Evolutionary conservation across 64 coral and sea anemone genomes (phyloP).

Genomic region (Dendronephthya gigantea): DNA sequence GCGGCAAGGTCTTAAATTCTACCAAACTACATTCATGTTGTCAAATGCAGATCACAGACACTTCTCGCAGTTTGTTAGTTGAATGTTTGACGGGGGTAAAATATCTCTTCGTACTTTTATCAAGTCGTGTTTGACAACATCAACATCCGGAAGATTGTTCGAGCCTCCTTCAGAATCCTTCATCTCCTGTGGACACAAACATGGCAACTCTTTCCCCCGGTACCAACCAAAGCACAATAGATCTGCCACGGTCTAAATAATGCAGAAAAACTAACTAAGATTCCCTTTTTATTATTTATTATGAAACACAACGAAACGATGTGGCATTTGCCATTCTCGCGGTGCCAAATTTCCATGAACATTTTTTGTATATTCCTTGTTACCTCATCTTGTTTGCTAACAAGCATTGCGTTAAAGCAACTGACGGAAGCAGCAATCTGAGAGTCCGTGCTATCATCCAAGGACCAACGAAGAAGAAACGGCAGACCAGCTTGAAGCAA

Average conservation of each 20-base stretch:
- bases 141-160: slow-evolving; percentile 48
- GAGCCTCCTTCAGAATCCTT: slow-evolving; percentile 30
- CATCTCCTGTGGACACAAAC: slow-evolving; percentile 23
- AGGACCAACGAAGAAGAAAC: slow-evolving; percentile 85
- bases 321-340: too few relatives aligned
- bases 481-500: slow-evolving; percentile 70
- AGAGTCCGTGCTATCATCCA: slow-evolving; percentile 69
- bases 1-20: too few relatives aligned
- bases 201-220: slow-evolving; percentile 53
- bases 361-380: not conserved
- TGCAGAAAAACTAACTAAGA: too few relatives aligned
- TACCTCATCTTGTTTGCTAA: slow-evolving; percentile 65
- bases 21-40: too few relatives aligned
- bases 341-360: not conserved
- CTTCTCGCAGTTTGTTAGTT: too few relatives aligned
- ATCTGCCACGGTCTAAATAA: slow-evolving; percentile 29
- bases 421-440: slow-evolving; percentile 58
- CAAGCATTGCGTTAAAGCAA: slow-evolving; percentile 54
- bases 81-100: too few relatives aligned
- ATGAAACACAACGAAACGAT: too few relatives aligned
- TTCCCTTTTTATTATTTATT: too few relatives aligned
- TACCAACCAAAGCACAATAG: slow-evolving; percentile 44
- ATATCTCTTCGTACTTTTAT: slow-evolving; percentile 54
- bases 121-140: slow-evolving; percentile 68
- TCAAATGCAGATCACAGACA: too few relatives aligned